Evolutionary conservation across 2,797 vertebrate species (phyloP).

Genomic region (Ispidina picta): DNA sequence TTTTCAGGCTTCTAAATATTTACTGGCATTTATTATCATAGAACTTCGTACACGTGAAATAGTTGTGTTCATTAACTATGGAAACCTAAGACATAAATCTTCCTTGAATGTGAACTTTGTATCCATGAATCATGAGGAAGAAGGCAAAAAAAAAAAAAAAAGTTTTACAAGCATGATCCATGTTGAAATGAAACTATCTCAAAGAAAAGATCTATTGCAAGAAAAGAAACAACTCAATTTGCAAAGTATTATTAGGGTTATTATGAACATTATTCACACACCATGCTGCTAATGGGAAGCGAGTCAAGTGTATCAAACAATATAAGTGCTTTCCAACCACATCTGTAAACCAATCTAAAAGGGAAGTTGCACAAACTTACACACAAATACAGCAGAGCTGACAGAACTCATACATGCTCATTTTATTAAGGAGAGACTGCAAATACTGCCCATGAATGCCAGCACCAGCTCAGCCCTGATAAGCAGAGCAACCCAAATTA

Average conservation of each 20-base stretch:
- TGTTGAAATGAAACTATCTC: constrained; percentile 26
- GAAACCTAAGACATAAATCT: background rate
- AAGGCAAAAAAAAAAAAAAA: background rate
- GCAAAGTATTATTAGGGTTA: constrained; percentile 36
- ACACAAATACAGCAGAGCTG: constrained; percentile 18
- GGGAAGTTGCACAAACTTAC: constrained; percentile 25
- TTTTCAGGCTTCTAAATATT: constrained; percentile 6
- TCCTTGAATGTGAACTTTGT: background rate
- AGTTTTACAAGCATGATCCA: background rate
- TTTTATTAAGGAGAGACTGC: background rate
- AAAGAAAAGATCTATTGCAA: constrained; percentile 34
- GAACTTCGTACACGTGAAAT: background rate
- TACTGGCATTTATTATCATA: constrained; percentile 33
- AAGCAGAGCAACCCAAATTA: background rate
- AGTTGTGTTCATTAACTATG: background rate
- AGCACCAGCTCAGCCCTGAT: background rate
- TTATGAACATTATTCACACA: constrained; percentile 55
- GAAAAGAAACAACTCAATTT: constrained; percentile 22
- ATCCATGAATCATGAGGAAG: background rate
- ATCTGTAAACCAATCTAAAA: constrained; percentile 60
- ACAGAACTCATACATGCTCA: background rate
- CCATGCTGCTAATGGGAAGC: constrained; percentile 3
- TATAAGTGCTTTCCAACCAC: constrained; percentile 35
- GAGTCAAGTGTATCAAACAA: constrained; percentile 30
- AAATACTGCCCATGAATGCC: background rate